Evolutionary conservation across 2,113 vertebrate species (phyloP).

Genomic region (Eulemur rufifrons): DNA sequence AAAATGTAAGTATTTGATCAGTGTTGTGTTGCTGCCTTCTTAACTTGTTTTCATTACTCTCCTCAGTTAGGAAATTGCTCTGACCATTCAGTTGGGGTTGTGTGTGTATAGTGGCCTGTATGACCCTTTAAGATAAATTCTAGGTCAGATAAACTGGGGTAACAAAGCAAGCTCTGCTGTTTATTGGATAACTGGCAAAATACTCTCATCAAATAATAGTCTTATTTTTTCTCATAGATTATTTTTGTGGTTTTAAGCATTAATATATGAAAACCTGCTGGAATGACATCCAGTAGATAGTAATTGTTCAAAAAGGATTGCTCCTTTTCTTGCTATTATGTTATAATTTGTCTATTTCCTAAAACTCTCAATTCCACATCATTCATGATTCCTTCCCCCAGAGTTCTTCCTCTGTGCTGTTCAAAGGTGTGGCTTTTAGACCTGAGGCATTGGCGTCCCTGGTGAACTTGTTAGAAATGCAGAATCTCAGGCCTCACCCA

Average conservation of each 20-base stretch:
- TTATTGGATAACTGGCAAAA: not conserved
- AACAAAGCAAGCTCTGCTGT: not conserved
- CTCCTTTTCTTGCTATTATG: not conserved
- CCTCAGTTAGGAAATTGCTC: not conserved
- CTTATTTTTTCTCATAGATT: not conserved
- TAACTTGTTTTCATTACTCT: not conserved
- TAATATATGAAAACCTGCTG: not conserved
- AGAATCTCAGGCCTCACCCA: not conserved
- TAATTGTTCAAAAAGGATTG: not conserved
- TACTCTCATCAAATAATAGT: not conserved
- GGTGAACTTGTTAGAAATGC: not conserved
- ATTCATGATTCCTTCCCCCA: not conserved
- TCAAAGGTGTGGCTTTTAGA: not conserved
- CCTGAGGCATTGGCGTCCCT: not conserved
- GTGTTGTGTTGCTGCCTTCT: not conserved
- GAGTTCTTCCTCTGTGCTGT: not conserved
- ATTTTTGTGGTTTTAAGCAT: not conserved
- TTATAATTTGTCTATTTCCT: not conserved
- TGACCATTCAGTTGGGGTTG: not conserved
- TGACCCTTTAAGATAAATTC: not conserved
- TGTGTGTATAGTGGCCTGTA: not conserved
- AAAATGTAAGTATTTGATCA: not conserved
- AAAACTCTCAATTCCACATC: not conserved
- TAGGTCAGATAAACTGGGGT: not conserved
- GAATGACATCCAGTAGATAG: not conserved